Conservation (phyloP, 2,113 vertebrate species). For the Globicephala melas region DNA sequence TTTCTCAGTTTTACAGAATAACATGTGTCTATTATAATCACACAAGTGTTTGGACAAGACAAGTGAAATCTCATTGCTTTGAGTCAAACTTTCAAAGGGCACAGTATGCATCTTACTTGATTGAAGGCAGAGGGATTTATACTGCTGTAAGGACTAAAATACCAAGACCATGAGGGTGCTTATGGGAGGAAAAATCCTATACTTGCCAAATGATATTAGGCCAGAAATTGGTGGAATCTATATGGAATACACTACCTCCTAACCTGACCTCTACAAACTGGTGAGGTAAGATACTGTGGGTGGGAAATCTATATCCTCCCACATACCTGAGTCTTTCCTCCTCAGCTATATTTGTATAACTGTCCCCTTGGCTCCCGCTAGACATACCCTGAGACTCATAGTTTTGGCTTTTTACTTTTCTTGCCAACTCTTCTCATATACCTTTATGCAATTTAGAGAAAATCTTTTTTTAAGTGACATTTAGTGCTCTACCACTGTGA, state of each 20-base stretch:
- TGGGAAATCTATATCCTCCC: rapidly evolving
- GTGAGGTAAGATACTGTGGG: neutral
- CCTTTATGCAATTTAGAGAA: neutral
- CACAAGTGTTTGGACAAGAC: neutral
- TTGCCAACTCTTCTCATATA: neutral
- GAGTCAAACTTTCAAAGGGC: neutral
- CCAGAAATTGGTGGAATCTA: neutral
- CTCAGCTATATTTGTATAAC: neutral
- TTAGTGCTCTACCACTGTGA: neutral
- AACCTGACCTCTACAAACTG: neutral
- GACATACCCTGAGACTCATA: neutral
- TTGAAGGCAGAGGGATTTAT: neutral
- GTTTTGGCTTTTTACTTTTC: neutral
- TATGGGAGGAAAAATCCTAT: neutral
- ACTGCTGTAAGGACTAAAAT: neutral
- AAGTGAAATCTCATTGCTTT: neutral
- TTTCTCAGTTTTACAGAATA: neutral
- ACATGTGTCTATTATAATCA: neutral
- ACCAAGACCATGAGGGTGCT: neutral
- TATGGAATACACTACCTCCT: neutral
- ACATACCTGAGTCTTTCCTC: neutral
- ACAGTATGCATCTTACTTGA: neutral
- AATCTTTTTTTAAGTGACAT: neutral
- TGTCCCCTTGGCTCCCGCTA: neutral
- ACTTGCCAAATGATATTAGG: neutral